Conservation (phyloP, 2,888 invertebrate species). For the Autographa pulchrina region DNA sequence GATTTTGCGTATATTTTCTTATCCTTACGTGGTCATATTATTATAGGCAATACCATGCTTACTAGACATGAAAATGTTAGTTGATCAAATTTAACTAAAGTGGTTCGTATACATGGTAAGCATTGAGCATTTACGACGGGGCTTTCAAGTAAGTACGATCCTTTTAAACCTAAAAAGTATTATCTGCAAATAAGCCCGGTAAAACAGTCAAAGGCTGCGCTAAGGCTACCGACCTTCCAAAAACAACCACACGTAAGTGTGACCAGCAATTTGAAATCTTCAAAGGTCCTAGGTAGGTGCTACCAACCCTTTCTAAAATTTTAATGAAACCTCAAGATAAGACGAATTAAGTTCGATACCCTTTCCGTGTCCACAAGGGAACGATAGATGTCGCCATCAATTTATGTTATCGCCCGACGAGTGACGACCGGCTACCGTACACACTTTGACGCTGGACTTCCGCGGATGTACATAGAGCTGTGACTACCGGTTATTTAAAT, state of each 20-base stretch:
- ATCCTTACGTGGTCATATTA: too few species aligned
- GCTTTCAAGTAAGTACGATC: too few species aligned
- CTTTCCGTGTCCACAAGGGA: slow-evolving; percentile 50
- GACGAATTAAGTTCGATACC: slow-evolving; percentile 53
- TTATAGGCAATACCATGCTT: too few species aligned
- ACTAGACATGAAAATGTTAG: too few species aligned
- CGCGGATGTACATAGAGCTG: slow-evolving; percentile 33
- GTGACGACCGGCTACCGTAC: slow-evolving; percentile 75
- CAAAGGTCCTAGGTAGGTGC: background rate
- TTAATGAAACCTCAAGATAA: slow-evolving; percentile 50
- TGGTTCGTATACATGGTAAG: too few species aligned
- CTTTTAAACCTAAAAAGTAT: too few species aligned
- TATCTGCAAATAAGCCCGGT: too few species aligned
- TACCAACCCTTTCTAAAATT: slow-evolving; percentile 9
- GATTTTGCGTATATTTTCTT: background rate
- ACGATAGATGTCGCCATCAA: slow-evolving; percentile 70
- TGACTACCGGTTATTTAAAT: background rate
- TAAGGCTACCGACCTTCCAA: too few species aligned
- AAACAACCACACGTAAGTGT: too few species aligned
- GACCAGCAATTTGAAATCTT: background rate
- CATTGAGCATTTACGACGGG: too few species aligned
- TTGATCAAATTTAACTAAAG: too few species aligned
- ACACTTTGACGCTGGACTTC: slow-evolving; percentile 63
- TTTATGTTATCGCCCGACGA: slow-evolving; percentile 73
- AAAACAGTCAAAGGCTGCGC: too few species aligned